phyloP scores from a whole-genome alignment of 2,888 invertebrate species.

The Sycophila texana region DNA sequence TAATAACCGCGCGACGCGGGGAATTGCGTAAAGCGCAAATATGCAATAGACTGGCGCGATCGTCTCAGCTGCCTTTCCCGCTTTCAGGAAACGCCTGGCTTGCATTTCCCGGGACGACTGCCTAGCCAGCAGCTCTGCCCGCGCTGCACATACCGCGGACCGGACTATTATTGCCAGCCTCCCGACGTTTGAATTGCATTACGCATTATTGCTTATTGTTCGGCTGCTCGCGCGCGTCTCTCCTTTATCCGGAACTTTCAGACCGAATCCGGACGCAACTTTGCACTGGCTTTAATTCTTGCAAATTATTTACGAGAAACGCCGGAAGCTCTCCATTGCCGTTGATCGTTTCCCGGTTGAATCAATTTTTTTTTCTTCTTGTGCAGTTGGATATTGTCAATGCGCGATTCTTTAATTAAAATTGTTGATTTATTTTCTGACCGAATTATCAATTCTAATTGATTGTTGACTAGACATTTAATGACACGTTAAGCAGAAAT shows the following conservation, averaged over 20 bases:
- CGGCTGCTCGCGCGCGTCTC: conserved; percentile 55
- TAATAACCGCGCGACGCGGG: conserved; percentile 65
- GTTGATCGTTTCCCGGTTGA: neutral
- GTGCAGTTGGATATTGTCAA: too few species aligned
- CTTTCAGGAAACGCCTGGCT: conserved; percentile 70
- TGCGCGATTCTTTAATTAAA: too few species aligned
- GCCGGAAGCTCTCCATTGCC: conserved; percentile 17
- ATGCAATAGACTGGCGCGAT: conserved; percentile 68
- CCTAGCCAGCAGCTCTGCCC: conserved; percentile 61
- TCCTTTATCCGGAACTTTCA: conserved; percentile 26
- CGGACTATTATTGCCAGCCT: conserved; percentile 70
- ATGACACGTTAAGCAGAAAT: too few species aligned
- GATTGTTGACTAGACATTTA: too few species aligned
- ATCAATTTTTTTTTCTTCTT: too few species aligned
- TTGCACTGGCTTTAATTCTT: conserved; percentile 58
- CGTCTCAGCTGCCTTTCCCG: conserved; percentile 63
- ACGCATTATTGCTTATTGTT: conserved; percentile 74
- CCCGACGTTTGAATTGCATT: conserved; percentile 73
- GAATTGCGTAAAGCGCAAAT: conserved; percentile 72
- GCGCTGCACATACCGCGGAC: conserved; percentile 57
- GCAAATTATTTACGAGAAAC: conserved; percentile 57
- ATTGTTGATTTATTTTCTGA: too few species aligned
- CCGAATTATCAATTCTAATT: too few species aligned
- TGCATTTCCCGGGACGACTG: conserved; percentile 67
- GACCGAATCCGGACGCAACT: conserved; percentile 56